Conservation (phyloP, 1,140 invertebrate genomes). For the Pseudomyrmex dendroicus region DNA sequence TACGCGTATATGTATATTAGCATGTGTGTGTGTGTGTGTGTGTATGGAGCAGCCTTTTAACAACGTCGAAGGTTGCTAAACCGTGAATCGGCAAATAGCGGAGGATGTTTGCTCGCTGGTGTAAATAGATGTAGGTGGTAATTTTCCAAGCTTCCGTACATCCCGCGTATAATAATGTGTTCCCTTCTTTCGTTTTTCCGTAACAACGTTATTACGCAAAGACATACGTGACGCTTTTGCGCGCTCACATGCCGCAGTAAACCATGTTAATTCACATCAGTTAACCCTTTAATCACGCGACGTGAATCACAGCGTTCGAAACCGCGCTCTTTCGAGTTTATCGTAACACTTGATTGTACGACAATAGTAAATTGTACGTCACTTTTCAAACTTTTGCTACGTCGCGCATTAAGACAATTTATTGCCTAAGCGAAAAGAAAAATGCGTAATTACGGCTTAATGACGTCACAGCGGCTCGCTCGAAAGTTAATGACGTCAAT, state of each 20-base stretch:
- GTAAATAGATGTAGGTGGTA: conserved; percentile 46
- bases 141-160: conserved; percentile 50
- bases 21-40: not conserved
- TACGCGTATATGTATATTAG: not conserved
- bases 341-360: not conserved
- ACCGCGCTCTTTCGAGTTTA: not conserved
- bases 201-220: not conserved
- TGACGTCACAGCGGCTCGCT: conserved; percentile 13
- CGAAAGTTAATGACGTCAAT: conserved; percentile 33
- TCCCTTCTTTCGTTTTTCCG: not conserved
- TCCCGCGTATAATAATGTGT: not conserved
- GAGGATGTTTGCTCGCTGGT: conserved; percentile 42
- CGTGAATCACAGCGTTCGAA: not conserved
- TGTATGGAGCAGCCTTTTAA: conserved; percentile 47
- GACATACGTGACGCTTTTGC: not conserved
- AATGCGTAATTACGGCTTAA: not conserved
- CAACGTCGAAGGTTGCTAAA: conserved; percentile 59
- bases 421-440: not conserved
- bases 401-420: too few relatives aligned
- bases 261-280: conserved; percentile 33
- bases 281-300: conserved; percentile 44
- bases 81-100: conserved; percentile 67
- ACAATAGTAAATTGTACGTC: not conserved
- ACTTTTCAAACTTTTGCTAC: not conserved
- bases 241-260: not conserved